Percentiles rank a stretch among this genome's conserved stretches.
These are phyloP conservation scores for Anneissia japonica DNA, from an alignment of 35 echinoderm and acorn worm genomes.

Conservation along the genomic window DNA sequence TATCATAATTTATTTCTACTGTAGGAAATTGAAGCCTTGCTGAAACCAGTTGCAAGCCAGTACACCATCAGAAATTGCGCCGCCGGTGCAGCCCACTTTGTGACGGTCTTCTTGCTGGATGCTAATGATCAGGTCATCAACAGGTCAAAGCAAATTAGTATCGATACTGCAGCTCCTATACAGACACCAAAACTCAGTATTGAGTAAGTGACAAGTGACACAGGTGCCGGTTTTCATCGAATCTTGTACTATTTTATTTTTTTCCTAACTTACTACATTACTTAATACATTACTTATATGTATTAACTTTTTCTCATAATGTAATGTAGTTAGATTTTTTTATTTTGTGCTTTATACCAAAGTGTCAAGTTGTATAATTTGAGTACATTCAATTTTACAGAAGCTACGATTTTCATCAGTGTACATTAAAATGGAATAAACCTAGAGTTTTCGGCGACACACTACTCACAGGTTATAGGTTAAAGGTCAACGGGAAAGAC, in stretches of 20 bases:
- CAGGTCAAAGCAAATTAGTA: slow-evolving; percentile 63
- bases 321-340: too few species aligned
- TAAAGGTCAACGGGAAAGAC: slow-evolving; percentile 50
- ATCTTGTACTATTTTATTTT: too few species aligned
- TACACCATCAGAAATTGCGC: slow-evolving; percentile 72
- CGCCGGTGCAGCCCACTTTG: slow-evolving; percentile 72
- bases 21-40: slow-evolving; percentile 54
- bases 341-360: too few species aligned
- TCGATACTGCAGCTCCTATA: slow-evolving; percentile 57
- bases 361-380: too few species aligned
- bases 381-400: too few species aligned
- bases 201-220: slow-evolving; percentile 50
- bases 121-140: slow-evolving; percentile 43
- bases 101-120: slow-evolving; percentile 48
- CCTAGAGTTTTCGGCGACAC: slow-evolving; percentile 57
- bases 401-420: not conserved
- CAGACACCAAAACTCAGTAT: slow-evolving; percentile 32
- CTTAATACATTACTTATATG: not conserved
- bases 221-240: too few species aligned
- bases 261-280: not conserved
- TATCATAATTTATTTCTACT: slow-evolving; percentile 4
- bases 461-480: slow-evolving; percentile 44
- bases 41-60: slow-evolving; percentile 44
- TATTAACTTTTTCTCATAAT: not conserved
- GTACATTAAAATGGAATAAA: slow-evolving; percentile 58